Evolutionary conservation across 2,113 vertebrate species (phyloP).

Genomic region (Numenius arquata): DNA sequence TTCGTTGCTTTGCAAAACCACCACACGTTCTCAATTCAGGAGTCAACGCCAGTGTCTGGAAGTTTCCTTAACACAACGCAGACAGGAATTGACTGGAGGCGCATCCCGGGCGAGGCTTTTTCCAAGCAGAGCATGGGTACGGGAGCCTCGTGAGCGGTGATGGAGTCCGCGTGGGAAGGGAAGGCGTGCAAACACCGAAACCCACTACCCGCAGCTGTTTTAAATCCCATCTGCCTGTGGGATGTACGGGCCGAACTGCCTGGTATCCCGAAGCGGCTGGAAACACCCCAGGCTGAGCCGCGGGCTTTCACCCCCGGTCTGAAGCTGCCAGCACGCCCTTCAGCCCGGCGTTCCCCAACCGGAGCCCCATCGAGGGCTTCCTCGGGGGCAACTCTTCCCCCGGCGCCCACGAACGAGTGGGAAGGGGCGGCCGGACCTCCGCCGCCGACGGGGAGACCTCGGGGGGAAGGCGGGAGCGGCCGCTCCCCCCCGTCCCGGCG

Average conservation of each 20-base stretch:
- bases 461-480: no score
- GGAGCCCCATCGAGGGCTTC: not conserved
- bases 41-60: not conserved
- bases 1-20: not conserved
- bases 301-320: fast-evolving
- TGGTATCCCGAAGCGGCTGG: not conserved
- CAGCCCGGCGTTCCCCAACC: fast-evolving
- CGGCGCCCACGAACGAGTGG: not conserved
- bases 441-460: not conserved
- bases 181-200: not conserved
- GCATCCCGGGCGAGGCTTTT: fast-evolving
- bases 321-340: no score
- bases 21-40: not conserved
- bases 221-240: not conserved
- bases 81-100: fast-evolving
- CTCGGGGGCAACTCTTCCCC: no score
- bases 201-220: not conserved
- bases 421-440: not conserved
- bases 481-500: no score
- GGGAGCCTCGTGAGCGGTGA: no score
- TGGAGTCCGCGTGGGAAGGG: fast-evolving
- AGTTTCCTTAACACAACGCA: fast-evolving
- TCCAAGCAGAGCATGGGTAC: not conserved
- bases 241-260: not conserved
- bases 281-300: not conserved